These are phyloP conservation scores for Elephantulus edwardii DNA, from an alignment of 2,113 vertebrate species.

Conservation along the genomic window DNA sequence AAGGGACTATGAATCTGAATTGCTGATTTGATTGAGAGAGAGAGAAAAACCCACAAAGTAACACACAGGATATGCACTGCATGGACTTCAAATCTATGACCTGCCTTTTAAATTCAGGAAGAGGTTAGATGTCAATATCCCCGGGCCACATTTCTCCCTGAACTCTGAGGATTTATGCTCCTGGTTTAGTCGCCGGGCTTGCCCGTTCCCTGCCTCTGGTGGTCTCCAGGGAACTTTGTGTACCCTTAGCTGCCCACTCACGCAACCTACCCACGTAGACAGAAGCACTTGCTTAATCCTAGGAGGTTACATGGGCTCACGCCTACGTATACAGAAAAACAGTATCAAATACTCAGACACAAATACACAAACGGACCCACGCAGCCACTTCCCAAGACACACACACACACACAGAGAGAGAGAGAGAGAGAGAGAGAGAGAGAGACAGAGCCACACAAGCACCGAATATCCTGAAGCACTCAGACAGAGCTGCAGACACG, in stretches of 20 bases:
- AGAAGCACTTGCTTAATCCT: constrained; percentile 44
- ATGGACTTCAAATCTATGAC: neutral
- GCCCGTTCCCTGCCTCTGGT: neutral
- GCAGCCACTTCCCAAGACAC: neutral
- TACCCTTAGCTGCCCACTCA: constrained; percentile 20
- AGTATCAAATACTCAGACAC: neutral
- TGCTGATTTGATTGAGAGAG: neutral
- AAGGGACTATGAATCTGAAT: neutral
- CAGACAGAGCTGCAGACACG: neutral
- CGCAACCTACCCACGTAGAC: constrained; percentile 43
- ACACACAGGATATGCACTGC: neutral
- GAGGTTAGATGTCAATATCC: neutral
- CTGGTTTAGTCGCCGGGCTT: neutral
- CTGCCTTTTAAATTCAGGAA: neutral
- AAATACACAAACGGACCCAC: constrained; percentile 17
- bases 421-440: neutral
- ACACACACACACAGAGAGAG: neutral
- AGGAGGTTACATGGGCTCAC: constrained; percentile 36
- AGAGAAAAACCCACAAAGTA: too few species aligned
- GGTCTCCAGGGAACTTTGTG: constrained; percentile 65
- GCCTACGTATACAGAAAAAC: constrained; percentile 30
- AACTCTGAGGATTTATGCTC: neutral
- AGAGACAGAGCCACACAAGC: neutral
- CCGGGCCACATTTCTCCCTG: neutral
- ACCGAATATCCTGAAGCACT: constrained; percentile 6